phyloP scores from a whole-genome alignment of 2,888 invertebrate genomes.

The Lycophotia porphyrea region DNA sequence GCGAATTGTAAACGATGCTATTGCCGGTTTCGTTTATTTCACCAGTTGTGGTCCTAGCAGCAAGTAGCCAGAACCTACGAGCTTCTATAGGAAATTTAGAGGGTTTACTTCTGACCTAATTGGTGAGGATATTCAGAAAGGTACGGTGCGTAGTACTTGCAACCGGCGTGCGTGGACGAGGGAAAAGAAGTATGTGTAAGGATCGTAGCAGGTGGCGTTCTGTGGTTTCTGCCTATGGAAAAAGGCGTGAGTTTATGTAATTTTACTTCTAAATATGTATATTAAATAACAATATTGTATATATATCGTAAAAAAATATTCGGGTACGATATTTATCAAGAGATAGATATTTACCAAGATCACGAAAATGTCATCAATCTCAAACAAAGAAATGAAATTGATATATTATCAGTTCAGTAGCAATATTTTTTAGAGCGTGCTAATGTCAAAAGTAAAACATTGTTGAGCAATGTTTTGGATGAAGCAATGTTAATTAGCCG shows the following conservation, averaged over 20 bases:
- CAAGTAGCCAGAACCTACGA: not conserved
- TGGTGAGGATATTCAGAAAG: too few species aligned
- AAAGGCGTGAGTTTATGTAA: too few species aligned
- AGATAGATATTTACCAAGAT: too few species aligned
- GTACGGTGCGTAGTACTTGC: too few species aligned
- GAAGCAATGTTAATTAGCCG: constrained; percentile 44
- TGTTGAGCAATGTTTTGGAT: constrained; percentile 25
- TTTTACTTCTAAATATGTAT: too few species aligned
- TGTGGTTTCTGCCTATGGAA: too few species aligned
- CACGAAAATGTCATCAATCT: not conserved
- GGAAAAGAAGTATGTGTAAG: too few species aligned
- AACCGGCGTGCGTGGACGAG: too few species aligned
- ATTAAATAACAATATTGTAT: too few species aligned
- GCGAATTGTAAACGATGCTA: not conserved
- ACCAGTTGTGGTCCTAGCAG: not conserved
- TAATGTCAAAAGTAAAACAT: constrained; percentile 45
- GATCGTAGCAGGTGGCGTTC: too few species aligned
- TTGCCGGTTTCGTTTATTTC: not conserved
- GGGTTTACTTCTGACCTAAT: too few species aligned
- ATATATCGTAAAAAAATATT: too few species aligned
- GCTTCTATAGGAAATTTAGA: not conserved
- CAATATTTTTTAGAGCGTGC: constrained; percentile 35
- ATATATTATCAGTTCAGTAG: constrained; percentile 4
- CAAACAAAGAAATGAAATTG: not conserved
- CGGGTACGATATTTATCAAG: not conserved